Evolutionary conservation across 2,797 vertebrate species (phyloP).

Genomic region (Acanthurus tractus): DNA sequence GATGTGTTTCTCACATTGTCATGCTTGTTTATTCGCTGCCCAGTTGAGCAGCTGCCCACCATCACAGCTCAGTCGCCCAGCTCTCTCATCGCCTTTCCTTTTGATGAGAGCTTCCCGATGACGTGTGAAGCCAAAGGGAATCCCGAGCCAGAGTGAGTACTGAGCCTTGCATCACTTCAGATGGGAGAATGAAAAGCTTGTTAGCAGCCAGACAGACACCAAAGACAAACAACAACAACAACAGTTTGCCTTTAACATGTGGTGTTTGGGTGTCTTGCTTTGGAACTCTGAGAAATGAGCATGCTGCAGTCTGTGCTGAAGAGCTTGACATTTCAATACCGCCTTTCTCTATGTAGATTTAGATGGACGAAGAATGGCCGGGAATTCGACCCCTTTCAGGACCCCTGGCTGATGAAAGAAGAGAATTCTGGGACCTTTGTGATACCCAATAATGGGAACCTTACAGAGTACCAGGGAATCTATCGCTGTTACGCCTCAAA

Average conservation of each 20-base stretch:
- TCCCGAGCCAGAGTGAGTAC: conserved; percentile 92
- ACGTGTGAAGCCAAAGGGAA: conserved; percentile 96
- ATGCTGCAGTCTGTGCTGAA: conserved; percentile 4
- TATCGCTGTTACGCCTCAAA: conserved; percentile 95
- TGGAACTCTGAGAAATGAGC: conserved; percentile 27
- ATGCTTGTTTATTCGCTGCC: conserved; percentile 66
- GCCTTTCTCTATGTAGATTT: conserved; percentile 85
- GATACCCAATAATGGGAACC: conserved; percentile 93
- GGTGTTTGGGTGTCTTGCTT: conserved; percentile 32
- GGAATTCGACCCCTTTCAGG: conserved; percentile 89
- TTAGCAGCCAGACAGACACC: conserved; percentile 39
- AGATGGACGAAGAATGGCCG: conserved; percentile 94
- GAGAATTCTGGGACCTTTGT: conserved; percentile 93
- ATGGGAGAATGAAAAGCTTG: conserved; percentile 25
- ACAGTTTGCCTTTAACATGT: conserved; percentile 33
- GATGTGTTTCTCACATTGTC: conserved; percentile 34
- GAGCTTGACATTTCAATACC: conserved; percentile 52
- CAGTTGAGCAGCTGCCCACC: conserved; percentile 95
- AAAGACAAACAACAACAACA: conserved; percentile 37
- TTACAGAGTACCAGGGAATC: conserved; percentile 92
- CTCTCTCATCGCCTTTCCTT: conserved; percentile 92
- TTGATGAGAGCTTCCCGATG: conserved; percentile 93
- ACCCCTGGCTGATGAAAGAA: conserved; percentile 86
- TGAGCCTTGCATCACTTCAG: conserved; percentile 14
- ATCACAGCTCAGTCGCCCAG: conserved; percentile 89